These are phyloP conservation scores for Xyrichtys novacula DNA, from an alignment of 2,797 vertebrate species.

Conservation along the genomic window DNA sequence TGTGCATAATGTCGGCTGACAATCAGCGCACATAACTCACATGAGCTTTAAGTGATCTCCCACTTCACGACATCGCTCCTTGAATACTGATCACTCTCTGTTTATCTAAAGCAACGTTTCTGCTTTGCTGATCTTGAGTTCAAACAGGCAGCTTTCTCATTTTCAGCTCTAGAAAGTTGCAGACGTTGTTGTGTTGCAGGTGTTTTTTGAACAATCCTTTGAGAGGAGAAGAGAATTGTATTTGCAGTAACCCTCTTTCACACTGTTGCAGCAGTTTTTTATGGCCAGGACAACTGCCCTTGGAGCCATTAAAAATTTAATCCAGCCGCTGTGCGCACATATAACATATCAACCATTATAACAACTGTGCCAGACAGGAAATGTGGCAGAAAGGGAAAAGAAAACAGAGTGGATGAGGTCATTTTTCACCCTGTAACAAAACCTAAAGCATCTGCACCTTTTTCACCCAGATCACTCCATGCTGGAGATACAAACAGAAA, in stretches of 20 bases:
- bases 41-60: slow-evolving; percentile 65
- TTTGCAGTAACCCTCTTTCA: slow-evolving; percentile 71
- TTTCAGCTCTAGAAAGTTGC: slow-evolving; percentile 53
- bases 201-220: slow-evolving; percentile 70
- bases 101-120: slow-evolving; percentile 59
- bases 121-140: slow-evolving; percentile 46
- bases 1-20: slow-evolving; percentile 84
- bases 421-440: slow-evolving; percentile 73
- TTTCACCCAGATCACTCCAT: slow-evolving; percentile 51
- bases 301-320: slow-evolving; percentile 87
- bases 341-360: slow-evolving; percentile 82
- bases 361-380: slow-evolving; percentile 62
- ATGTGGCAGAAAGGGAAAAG: slow-evolving; percentile 72
- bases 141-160: slow-evolving; percentile 52
- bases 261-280: slow-evolving; percentile 73
- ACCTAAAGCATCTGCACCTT: slow-evolving; percentile 53
- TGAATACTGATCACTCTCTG: slow-evolving; percentile 72
- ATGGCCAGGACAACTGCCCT: slow-evolving; percentile 76
- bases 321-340: slow-evolving; percentile 78
- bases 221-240: slow-evolving; percentile 71
- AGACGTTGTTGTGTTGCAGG: slow-evolving; percentile 39
- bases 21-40: slow-evolving; percentile 83
- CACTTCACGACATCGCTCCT: slow-evolving; percentile 58
- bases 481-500: slow-evolving; percentile 39
- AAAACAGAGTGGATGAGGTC: slow-evolving; percentile 65